Base-by-base conservation (phyloP, 1,140 invertebrate species). In the Mizuhopecten yessoensis region DNA sequence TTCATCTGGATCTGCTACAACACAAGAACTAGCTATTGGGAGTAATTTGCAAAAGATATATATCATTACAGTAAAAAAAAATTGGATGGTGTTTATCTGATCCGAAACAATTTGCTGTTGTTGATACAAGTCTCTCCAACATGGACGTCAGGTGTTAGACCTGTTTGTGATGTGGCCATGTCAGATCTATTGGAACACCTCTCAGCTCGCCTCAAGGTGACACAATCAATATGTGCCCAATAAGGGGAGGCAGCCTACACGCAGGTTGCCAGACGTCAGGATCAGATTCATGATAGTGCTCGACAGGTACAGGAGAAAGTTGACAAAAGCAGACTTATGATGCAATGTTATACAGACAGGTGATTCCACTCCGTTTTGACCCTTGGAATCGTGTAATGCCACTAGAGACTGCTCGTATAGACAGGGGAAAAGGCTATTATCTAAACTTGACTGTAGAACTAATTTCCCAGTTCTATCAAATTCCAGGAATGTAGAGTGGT, bases 131-230 rank as follows among this genome's bases (percentile, higher is more conserved):
- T 75, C 5, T 29, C 23, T 75, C 57, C 11, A 13, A 75, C 57
- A 75, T 75, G 57, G 57, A 75, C 57, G 11, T 75, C 57, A 75
- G 57, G 57, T 75, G 57, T 75, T 75, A 11, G 57, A 17, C 23
- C n/a, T n/a, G 57, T n/a, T 75, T 75, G 23, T 75, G 57, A 75
- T 75, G 57, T n/a, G 57, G 57, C 57, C 11, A 75, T 29, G 57
- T 75, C 57, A 75, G 57, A 75, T 75, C 23, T 75, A 75, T 75
- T 29, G 57, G n/a, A 75, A 75, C 57, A 75, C 57, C 57, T 75
- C 57, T 75, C 57, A 75, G 57, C 57, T 29, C 57, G 57, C 57
- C 57, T 29, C 57, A 75, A 75, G 57, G 57, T 75, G 57, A 75
- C 23, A 75, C 57, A 75, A 75, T 75, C 57, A 75, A 75, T 75